Percentiles rank a stretch among this genome's conserved stretches.
phyloP scores from a whole-genome alignment of 2,797 vertebrate species.

The Amblyopsis hoosieri region DNA sequence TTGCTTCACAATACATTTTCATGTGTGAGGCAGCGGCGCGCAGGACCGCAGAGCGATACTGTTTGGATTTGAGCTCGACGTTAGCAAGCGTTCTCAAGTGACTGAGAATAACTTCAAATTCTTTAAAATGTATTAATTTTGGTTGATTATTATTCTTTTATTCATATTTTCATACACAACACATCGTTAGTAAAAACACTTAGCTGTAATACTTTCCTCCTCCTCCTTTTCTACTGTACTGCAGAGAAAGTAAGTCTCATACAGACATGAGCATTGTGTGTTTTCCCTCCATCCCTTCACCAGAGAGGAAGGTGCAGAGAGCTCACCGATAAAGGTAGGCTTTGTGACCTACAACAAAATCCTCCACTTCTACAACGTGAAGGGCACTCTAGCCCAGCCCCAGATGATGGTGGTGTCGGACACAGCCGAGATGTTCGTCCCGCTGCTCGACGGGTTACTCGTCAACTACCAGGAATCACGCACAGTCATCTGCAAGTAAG shows the following conservation, averaged over 20 bases:
- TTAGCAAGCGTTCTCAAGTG: no score
- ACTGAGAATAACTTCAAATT: no score
- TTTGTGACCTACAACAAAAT: conserved; percentile 97
- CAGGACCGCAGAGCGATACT: no score
- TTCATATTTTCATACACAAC: no score
- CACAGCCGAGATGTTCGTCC: conserved; percentile 92
- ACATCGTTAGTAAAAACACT: not conserved
- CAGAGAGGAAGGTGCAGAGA: conserved; percentile 87
- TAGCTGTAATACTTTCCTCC: not conserved
- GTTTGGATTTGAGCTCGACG: no score
- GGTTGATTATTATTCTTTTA: no score
- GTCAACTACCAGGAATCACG: conserved; percentile 91
- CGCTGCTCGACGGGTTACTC: conserved; percentile 94
- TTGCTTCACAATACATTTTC: no score
- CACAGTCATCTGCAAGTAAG: conserved; percentile 90
- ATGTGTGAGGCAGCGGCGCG: no score
- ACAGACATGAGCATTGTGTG: not conserved
- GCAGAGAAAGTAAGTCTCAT: not conserved
- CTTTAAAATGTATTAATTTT: no score
- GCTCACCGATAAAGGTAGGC: conserved; percentile 86
- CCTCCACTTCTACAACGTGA: conserved; percentile 97
- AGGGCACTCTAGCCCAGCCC: conserved; percentile 93
- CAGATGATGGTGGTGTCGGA: conserved; percentile 99
- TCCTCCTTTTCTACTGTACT: not conserved
- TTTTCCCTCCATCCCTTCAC: conserved; percentile 24